Evolutionary conservation across 2,888 invertebrate genomes (phyloP), one percentile per base, ranked within the genome.

Genomic region (Hirtodrosophila trivittata): DNA sequence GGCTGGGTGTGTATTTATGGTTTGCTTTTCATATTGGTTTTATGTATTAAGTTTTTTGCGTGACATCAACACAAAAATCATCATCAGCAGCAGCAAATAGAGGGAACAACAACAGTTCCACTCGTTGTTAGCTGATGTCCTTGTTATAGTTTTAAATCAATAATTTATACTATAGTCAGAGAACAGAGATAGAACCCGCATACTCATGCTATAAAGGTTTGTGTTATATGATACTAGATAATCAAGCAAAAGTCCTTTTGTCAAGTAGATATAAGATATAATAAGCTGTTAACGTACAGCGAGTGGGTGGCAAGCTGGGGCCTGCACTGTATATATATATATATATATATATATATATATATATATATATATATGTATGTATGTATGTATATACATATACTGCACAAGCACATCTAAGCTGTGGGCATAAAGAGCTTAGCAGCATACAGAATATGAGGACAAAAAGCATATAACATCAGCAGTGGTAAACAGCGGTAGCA

Each of bases 111-210:
- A 21, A 30, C n/a, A 33, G 10, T 7, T n/a, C 42, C 56, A 66
- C 54, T 72, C 43, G 43, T 28, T 49, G 33, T 32, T 45, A 51
- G 68, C 41, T 47, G 37, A 28, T 81, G 83, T 62, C 78, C 83
- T 78, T 83, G 83, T 59, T 60, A 66, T 67, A 59, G 72, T 73
- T 78, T 64, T 56, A 58, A 83, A 78, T 78, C 80, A 78, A 83
- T 83, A 83, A 76, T 66, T 52, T 74, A 83, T 74, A 69, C 49
- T 74, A 74, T 60, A 54, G 39, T 55, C 32, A 30, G 39, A 37
- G 38, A 51, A 14, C 28, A 45, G 42, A 63, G 65, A 55, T 26
- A 38, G 8, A 16, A 46, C 37, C 38, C 41, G 49, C 49, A 46
- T 42, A 28, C 18, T 13, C 28, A 28, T 28, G 5, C 18, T 37